Evolutionary conservation across 2,797 vertebrate genomes (phyloP).

Genomic region (Stomatorhinus walkeri): DNA sequence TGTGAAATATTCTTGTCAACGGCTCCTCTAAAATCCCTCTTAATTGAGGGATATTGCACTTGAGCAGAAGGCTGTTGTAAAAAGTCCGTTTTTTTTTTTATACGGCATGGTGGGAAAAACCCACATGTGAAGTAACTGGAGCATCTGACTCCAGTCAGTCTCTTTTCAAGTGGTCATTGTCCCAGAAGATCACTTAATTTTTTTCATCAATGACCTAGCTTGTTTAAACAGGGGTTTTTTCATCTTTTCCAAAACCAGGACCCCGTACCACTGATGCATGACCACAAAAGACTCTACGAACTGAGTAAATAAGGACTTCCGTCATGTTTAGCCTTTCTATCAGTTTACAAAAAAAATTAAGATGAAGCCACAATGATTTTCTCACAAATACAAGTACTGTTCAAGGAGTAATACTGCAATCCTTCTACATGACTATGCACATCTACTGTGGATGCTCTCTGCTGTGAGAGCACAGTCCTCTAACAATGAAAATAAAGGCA

Average conservation of each 20-base stretch:
- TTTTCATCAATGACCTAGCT: not conserved
- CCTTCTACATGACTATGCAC: not conserved
- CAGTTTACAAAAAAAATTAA: not conserved
- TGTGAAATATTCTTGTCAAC: not conserved
- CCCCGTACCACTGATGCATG: not conserved
- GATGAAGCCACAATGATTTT: not conserved
- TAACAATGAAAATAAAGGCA: not conserved
- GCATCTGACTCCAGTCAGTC: not conserved
- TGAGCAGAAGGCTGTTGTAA: not conserved
- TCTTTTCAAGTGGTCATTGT: not conserved
- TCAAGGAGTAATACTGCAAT: not conserved
- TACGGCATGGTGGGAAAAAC: not conserved
- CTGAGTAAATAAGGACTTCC: not conserved
- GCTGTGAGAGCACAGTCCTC: not conserved
- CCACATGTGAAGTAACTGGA: not conserved
- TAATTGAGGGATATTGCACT: not conserved
- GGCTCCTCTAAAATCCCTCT: not conserved
- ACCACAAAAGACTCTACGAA: not conserved
- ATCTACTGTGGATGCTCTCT: not conserved
- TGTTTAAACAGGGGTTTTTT: not conserved
- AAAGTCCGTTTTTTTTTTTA: not conserved
- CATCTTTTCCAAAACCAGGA: not conserved
- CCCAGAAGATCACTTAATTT: not conserved
- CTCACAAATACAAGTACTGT: not conserved
- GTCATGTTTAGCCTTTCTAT: not conserved